Evolutionary conservation across 1,140 invertebrate genomes (phyloP).

Genomic region (Palaemon carinicauda): DNA sequence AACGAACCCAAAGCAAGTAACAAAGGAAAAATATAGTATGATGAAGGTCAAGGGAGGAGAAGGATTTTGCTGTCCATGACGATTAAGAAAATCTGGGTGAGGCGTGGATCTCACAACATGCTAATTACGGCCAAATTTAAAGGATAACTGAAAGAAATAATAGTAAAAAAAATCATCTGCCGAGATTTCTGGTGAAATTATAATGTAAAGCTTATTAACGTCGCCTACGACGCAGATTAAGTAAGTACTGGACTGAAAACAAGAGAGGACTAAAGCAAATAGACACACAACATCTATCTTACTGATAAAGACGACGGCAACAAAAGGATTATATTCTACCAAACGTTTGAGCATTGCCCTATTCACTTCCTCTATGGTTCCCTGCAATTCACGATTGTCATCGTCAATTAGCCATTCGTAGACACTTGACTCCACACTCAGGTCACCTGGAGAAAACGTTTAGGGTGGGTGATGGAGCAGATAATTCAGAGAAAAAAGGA

Average conservation of each 20-base stretch:
- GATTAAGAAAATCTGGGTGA: neutral
- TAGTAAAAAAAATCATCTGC: neutral
- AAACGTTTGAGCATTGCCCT: constrained; percentile 74
- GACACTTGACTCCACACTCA: constrained; percentile 58
- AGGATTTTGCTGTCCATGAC: neutral
- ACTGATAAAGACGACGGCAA: constrained; percentile 83
- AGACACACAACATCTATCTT: constrained; percentile 22
- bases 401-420: constrained; percentile 62
- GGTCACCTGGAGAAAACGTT: constrained; percentile 52
- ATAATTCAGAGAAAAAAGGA: neutral
- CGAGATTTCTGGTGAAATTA: neutral
- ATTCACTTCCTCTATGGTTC: constrained; percentile 80
- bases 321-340: constrained; percentile 84
- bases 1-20: too few species aligned
- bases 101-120: neutral
- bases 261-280: neutral
- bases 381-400: constrained; percentile 89
- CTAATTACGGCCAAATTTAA: neutral
- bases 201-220: too few species aligned
- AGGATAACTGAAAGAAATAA: neutral
- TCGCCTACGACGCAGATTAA: too few species aligned
- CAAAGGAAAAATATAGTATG: too few species aligned
- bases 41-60: neutral
- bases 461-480: neutral
- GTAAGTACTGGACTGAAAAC: neutral